A percentile compares a stretch with the other conserved stretches of the same genome.
phyloP scores from a whole-genome alignment of 2,113 vertebrate species.

The Leptodactylus fuscus region DNA sequence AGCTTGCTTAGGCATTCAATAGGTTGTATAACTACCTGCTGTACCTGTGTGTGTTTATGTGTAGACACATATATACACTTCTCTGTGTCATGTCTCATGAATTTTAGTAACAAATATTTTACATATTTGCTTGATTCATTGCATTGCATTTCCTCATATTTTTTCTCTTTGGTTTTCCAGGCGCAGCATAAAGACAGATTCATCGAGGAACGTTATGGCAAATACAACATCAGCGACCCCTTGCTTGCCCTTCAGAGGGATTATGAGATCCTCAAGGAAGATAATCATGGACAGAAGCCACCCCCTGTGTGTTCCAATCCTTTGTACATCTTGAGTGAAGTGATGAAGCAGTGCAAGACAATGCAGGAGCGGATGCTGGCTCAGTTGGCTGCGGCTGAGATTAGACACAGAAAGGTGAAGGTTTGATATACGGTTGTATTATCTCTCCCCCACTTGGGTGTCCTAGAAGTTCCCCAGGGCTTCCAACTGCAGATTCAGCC shows the following conservation, averaged over 20 bases:
- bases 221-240: constrained; percentile 94
- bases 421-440: not conserved
- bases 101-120: too few relatives aligned
- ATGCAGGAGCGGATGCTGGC: constrained; percentile 97
- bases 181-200: constrained; percentile 89
- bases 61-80: too few relatives aligned
- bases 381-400: constrained; percentile 92
- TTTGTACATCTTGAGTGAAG: constrained; percentile 86
- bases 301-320: constrained; percentile 84
- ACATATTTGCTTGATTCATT: too few relatives aligned
- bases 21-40: too few relatives aligned
- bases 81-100: too few relatives aligned
- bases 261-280: constrained; percentile 83
- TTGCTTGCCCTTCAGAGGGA: constrained; percentile 93
- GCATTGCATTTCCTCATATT: too few relatives aligned
- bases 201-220: constrained; percentile 92
- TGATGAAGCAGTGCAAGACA: constrained; percentile 94
- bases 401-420: constrained; percentile 90
- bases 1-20: too few relatives aligned
- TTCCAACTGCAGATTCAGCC: not conserved
- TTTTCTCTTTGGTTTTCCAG: constrained; percentile 73
- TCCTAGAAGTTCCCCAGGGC: not conserved
- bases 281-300: constrained; percentile 76
- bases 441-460: not conserved
- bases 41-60: too few relatives aligned